Conservation (phyloP, 2,888 invertebrate species). For the Tryphoninae sp. region DNA sequence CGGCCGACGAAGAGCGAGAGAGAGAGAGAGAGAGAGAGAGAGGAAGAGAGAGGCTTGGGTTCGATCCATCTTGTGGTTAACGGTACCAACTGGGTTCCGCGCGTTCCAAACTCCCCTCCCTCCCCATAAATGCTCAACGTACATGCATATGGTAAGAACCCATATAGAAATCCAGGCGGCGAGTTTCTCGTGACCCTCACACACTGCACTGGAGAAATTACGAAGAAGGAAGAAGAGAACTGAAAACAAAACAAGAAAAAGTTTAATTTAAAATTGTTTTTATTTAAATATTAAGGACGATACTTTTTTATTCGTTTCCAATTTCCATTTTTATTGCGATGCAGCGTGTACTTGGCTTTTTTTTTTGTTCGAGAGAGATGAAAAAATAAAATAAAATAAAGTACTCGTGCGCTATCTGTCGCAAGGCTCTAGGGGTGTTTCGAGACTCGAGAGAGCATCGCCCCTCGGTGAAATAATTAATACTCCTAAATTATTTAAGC, state of each 20-base stretch:
- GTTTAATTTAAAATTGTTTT: neutral
- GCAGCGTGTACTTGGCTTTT: neutral
- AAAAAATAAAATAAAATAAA: conserved; percentile 27
- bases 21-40: conserved; percentile 33
- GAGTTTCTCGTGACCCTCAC: conserved; percentile 35
- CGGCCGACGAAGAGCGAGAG: conserved; percentile 10
- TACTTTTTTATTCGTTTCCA: neutral
- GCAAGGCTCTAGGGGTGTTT: conserved; percentile 27
- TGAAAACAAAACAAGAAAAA: neutral
- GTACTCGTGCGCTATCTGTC: conserved; percentile 33
- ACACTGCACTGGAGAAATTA: conserved; percentile 1
- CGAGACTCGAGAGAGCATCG: conserved; percentile 38
- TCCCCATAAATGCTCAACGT: neutral
- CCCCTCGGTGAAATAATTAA: conserved; percentile 60
- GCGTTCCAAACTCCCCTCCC: conserved; percentile 37
- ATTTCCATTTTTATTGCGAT: neutral
- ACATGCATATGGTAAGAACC: conserved; percentile 27
- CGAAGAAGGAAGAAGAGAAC: neutral
- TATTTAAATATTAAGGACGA: neutral
- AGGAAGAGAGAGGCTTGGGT: conserved; percentile 18
- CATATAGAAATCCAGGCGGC: conserved; percentile 41
- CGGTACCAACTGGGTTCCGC: conserved; percentile 54
- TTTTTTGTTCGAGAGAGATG: conserved; percentile 7
- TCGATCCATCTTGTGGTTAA: conserved; percentile 45
- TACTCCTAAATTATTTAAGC: conserved; percentile 63